phyloP scores from a whole-genome alignment of 2,888 invertebrate species.

The Malthinus flaveolus region DNA sequence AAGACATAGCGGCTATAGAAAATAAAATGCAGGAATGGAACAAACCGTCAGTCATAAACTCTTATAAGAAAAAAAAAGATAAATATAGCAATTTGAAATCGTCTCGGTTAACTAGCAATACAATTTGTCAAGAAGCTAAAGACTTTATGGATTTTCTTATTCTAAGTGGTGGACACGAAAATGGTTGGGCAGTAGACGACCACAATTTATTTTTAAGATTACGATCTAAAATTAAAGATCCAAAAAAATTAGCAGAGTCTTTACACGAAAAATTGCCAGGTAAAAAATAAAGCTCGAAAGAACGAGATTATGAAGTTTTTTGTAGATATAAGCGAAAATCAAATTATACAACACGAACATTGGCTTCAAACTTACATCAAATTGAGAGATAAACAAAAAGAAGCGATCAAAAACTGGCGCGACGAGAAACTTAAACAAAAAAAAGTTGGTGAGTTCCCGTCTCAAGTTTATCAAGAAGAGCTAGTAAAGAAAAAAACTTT shows the following conservation, averaged over 20 bases:
- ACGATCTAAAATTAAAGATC: conserved; percentile 43
- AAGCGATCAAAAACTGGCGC: conserved; percentile 55
- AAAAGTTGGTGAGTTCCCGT: background rate
- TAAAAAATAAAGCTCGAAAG: conserved; percentile 25
- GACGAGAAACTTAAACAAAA: conserved; percentile 36
- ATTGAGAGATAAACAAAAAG: conserved; percentile 53
- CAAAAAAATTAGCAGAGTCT: conserved; percentile 37
- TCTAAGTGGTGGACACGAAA: conserved; percentile 57
- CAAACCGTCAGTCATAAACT: conserved; percentile 33
- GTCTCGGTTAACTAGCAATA: background rate
- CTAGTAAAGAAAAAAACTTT: too few relatives aligned
- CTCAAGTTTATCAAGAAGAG: too few relatives aligned
- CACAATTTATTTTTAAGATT: conserved; percentile 59
- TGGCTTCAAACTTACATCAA: conserved; percentile 57
- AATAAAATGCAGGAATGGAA: conserved; percentile 44
- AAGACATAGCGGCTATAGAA: conserved; percentile 42
- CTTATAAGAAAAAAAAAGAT: background rate
- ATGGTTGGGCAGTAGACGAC: conserved; percentile 62
- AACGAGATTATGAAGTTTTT: background rate
- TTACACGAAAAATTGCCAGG: conserved; percentile 46
- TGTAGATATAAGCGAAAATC: conserved; percentile 49
- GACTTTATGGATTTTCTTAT: conserved; percentile 60
- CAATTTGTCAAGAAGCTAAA: conserved; percentile 57
- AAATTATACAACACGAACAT: conserved; percentile 55
- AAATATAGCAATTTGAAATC: background rate